phyloP scores from a whole-genome alignment of 2,113 vertebrate genomes.

The Maylandia zebra region DNA sequence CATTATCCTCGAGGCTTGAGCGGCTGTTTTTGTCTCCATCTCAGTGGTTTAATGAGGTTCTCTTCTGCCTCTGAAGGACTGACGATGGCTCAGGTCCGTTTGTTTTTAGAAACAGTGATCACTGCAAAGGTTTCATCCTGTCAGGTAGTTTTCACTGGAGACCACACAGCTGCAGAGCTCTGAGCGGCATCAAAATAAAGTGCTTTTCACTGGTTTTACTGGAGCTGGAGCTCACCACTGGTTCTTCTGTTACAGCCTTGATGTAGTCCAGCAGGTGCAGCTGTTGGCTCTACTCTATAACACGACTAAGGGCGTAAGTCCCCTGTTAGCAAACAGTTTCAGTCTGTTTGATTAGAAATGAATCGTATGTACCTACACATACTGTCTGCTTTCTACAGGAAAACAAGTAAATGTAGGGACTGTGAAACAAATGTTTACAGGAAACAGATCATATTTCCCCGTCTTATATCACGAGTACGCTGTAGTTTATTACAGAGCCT shows the following conservation, averaged over 20 bases:
- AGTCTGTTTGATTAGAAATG: not conserved
- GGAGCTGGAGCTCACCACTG: not conserved
- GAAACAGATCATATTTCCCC: not conserved
- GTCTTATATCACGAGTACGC: not conserved
- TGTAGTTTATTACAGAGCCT: fast-evolving
- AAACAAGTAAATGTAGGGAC: not conserved
- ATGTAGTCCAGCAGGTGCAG: not conserved
- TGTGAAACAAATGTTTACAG: not conserved
- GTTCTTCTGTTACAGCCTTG: not conserved
- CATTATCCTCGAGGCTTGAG: fast-evolving
- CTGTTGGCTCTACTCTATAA: fast-evolving
- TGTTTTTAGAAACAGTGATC: not conserved
- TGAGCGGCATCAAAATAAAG: not conserved
- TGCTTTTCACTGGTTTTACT: not conserved
- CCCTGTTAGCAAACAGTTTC: fast-evolving
- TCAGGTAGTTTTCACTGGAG: not conserved
- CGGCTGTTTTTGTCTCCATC: fast-evolving
- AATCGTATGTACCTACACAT: fast-evolving
- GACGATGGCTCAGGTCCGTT: fast-evolving
- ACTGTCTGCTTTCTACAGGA: not conserved
- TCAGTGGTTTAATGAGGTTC: not conserved
- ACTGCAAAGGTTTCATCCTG: fast-evolving
- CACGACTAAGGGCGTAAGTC: not conserved
- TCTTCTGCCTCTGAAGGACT: not conserved
- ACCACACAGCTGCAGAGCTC: not conserved